Evolutionary conservation across 2,888 invertebrate species (phyloP).

Genomic region (Scaptomyza reducta): DNA sequence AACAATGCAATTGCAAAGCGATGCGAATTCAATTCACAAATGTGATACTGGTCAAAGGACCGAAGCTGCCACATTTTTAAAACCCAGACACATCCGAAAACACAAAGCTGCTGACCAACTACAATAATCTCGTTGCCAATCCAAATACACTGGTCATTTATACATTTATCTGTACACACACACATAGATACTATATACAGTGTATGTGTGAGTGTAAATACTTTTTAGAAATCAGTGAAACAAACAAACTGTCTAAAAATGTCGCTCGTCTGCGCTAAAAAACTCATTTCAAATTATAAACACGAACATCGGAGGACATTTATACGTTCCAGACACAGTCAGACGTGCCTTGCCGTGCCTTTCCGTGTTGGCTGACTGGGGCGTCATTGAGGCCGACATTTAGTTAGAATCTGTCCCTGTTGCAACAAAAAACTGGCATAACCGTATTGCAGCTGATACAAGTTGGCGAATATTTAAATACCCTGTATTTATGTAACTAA

Average conservation of each 20-base stretch:
- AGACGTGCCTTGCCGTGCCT: background rate
- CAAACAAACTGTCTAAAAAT: slow-evolving; percentile 47
- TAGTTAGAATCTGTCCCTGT: slow-evolving; percentile 31
- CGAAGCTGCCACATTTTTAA: slow-evolving; percentile 28
- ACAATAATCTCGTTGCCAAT: slow-evolving; percentile 25
- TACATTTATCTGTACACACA: background rate
- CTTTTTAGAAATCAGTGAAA: slow-evolving; percentile 53
- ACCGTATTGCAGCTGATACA: background rate
- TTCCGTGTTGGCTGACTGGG: slow-evolving; percentile 14
- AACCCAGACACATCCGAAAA: slow-evolving; percentile 24
- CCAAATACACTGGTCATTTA: background rate
- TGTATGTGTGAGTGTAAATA: slow-evolving; percentile 21
- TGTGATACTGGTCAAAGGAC: slow-evolving; percentile 8
- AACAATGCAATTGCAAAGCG: slow-evolving; percentile 38
- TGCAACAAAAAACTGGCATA: slow-evolving; percentile 21
- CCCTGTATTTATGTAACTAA: background rate
- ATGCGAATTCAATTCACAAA: slow-evolving; percentile 40
- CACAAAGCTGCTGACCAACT: slow-evolving; percentile 51
- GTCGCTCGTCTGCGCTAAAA: slow-evolving; percentile 54
- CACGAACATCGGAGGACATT: slow-evolving; percentile 55
- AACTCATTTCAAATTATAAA: slow-evolving; percentile 77
- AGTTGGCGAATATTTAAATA: slow-evolving; percentile 4
- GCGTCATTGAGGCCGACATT: slow-evolving; percentile 12
- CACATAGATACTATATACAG: background rate
- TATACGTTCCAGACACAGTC: slow-evolving; percentile 41